phyloP scores from a whole-genome alignment of 2,888 invertebrate genomes.

The Nemapogon koenigi region DNA sequence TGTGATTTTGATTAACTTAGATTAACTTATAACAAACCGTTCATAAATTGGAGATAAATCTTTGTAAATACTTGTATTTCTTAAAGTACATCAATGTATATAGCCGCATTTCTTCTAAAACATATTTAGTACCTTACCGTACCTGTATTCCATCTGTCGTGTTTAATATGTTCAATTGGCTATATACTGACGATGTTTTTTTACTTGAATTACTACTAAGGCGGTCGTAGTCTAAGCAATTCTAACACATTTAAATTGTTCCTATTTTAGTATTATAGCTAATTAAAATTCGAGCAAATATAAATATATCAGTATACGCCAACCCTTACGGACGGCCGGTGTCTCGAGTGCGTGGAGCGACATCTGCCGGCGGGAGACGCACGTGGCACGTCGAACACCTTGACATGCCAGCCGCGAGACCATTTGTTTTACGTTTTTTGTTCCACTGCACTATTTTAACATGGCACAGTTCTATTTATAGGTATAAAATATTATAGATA shows the following conservation, averaged over 20 bases:
- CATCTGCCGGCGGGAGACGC: slow-evolving; percentile 49
- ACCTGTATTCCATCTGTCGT: too few relatives aligned
- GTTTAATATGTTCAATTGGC: too few relatives aligned
- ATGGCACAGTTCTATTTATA: neutral
- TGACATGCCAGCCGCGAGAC: slow-evolving; percentile 17
- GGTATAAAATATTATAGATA: too few relatives aligned
- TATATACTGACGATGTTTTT: too few relatives aligned
- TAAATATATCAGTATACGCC: neutral
- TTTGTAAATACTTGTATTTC: too few relatives aligned
- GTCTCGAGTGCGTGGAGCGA: slow-evolving; percentile 19
- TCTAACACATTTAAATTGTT: neutral
- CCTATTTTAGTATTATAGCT: neutral
- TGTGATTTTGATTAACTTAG: too few relatives aligned
- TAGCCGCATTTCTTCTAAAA: too few relatives aligned
- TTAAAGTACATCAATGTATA: too few relatives aligned
- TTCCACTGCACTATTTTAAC: slow-evolving; percentile 2
- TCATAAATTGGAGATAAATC: too few relatives aligned
- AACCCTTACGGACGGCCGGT: neutral
- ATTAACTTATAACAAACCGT: too few relatives aligned
- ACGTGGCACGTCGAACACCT: slow-evolving; percentile 53
- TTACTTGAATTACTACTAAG: neutral
- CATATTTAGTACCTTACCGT: too few relatives aligned
- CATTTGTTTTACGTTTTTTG: slow-evolving; percentile 9
- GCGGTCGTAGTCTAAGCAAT: neutral
- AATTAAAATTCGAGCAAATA: neutral